Evolutionary conservation across 2,797 vertebrate species (phyloP), one percentile per base, ranked within the genome.

Genomic region (Limnodromus scolopaceus): DNA sequence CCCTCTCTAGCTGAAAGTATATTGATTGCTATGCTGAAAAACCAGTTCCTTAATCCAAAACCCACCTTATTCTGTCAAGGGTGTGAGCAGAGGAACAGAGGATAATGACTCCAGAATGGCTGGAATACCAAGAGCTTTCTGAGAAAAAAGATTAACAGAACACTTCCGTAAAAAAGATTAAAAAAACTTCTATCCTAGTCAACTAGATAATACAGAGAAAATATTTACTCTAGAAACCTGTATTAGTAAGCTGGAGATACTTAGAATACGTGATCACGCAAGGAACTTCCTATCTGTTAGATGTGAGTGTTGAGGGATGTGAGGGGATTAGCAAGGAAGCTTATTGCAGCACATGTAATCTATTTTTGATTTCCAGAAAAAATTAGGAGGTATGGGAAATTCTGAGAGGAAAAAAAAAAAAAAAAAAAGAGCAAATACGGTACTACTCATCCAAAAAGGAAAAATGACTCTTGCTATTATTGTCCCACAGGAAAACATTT

Each of bases 351-450:
- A n/a, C 53, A 80, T 39, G 34, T 32, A 72, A 87, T 92, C 69
- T 91, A 30, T 69, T 86, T 95, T 58, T 89, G 46, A 80, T 81
- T 94, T 94, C 53, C 79, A 85, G 49, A 43, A 94, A 94, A 94
- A 93, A 93, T n/a, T 25, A 5, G 49, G 53, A 71, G 5, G 11
- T 68, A 74, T 87, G 91, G 71, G 68, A 92, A 87, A 77, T 77
- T 28, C 28, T 41, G 36, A 57, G 80, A 9, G 51, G 51, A 25
- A 49, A 49, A 49, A 49, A 49, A 17, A 53, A 30, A 53, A 53
- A 51, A 54, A 46, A 57, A 66, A 19, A 30, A 38, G 28, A 84
- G 5, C 7, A 89, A 92, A 87, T 84, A 39, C 0, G 1, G 30
- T 46, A 66, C 32, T 66, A 41, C 3, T 6, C 54, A 77, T 92